These are phyloP conservation scores for Limonius californicus DNA, from an alignment of 1,140 invertebrate genomes.

Conservation along the genomic window DNA sequence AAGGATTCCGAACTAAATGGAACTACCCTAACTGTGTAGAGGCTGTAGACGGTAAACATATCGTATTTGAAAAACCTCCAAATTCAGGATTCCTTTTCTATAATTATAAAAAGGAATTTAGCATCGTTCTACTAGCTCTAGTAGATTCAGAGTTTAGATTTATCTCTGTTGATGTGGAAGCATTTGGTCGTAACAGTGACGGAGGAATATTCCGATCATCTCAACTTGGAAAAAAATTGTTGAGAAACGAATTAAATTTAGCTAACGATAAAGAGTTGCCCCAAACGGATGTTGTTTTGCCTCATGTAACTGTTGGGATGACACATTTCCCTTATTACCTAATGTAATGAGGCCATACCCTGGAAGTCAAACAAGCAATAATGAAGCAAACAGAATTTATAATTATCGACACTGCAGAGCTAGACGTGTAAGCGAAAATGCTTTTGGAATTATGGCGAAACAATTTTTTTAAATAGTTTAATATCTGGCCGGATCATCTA, in stretches of 20 bases:
- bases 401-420: slow-evolving; percentile 17
- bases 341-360: neutral
- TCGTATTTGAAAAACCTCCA: slow-evolving; percentile 40
- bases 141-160: slow-evolving; percentile 47
- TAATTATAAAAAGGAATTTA: slow-evolving; percentile 49
- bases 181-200: slow-evolving; percentile 37
- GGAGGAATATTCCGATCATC: slow-evolving; percentile 34
- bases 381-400: no score
- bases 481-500: neutral
- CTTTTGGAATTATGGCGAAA: neutral
- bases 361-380: no score
- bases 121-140: slow-evolving; percentile 46
- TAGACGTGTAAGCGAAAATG: neutral
- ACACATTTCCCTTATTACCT: no score
- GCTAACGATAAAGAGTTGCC: neutral
- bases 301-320: no score
- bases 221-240: slow-evolving; percentile 3
- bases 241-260: neutral
- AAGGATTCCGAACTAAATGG: neutral
- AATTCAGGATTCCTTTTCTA: slow-evolving; percentile 44
- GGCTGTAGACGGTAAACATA: slow-evolving; percentile 50
- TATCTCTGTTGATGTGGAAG: slow-evolving; percentile 41
- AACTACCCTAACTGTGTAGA: slow-evolving; percentile 44
- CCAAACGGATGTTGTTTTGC: neutral
- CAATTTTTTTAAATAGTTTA: neutral